Percentiles rank a stretch among this genome's conserved stretches.
Evolutionary conservation across 2,888 invertebrate species (phyloP).

Genomic region (Idaea straminata): DNA sequence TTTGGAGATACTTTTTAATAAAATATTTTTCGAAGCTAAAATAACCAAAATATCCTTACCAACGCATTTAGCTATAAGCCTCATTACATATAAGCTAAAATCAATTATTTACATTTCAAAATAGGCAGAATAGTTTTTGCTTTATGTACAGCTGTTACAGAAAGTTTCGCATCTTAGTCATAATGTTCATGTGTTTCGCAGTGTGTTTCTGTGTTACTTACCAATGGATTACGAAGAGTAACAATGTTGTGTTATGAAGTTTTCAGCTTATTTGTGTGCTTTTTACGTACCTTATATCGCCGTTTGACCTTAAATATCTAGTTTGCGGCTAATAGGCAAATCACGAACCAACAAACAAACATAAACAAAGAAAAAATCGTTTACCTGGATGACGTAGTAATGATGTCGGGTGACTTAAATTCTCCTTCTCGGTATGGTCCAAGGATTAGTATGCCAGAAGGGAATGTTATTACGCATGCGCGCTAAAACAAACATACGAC

Average conservation of each 20-base stretch:
- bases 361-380: slow-evolving; percentile 35
- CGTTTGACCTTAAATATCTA: slow-evolving; percentile 19
- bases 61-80: not conserved
- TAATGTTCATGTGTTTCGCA: slow-evolving; percentile 24
- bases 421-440: slow-evolving; percentile 65
- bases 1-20: not conserved
- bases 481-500: slow-evolving; percentile 79
- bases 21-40: not conserved
- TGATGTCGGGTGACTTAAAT: slow-evolving; percentile 45
- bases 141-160: slow-evolving; percentile 67
- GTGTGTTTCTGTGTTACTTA: slow-evolving; percentile 35
- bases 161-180: slow-evolving; percentile 21
- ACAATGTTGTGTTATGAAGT: slow-evolving; percentile 15
- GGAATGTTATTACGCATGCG: slow-evolving; percentile 81
- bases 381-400: slow-evolving; percentile 64
- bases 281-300: slow-evolving; percentile 50
- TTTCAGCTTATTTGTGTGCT: slow-evolving; percentile 28
- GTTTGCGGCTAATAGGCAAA: slow-evolving; percentile 43
- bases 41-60: not conserved
- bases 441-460: slow-evolving; percentile 80
- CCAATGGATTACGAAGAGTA: slow-evolving; percentile 20
- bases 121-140: slow-evolving; percentile 39
- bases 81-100: slow-evolving; percentile 31
- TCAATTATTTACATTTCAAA: slow-evolving; percentile 44
- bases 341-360: slow-evolving; percentile 30